Percentiles rank a stretch among this genome's conserved stretches.
Conservation (phyloP, 2,888 invertebrate species). For the Crioceris asparagi region DNA sequence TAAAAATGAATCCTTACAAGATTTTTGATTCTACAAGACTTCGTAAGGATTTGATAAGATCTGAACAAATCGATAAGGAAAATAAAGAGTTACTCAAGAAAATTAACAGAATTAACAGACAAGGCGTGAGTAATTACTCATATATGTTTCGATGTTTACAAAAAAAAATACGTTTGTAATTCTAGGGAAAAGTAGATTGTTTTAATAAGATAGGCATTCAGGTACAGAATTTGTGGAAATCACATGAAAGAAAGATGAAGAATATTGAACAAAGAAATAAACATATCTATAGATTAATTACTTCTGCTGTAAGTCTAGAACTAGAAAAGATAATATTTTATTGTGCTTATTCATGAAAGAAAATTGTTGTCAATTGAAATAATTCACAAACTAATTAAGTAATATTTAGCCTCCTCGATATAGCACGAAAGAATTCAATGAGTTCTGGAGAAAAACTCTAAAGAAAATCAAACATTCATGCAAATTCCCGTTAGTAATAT, state of each 20-base stretch:
- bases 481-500: slow-evolving; percentile 27
- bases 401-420: slow-evolving; percentile 1
- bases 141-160: too few species aligned
- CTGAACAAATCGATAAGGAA: slow-evolving; percentile 40
- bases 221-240: slow-evolving; percentile 25
- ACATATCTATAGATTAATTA: slow-evolving; percentile 19
- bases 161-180: slow-evolving; percentile 2
- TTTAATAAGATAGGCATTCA: slow-evolving; percentile 29
- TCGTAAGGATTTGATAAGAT: slow-evolving; percentile 32
- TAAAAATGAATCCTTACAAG: slow-evolving; percentile 42
- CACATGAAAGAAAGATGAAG: slow-evolving; percentile 22
- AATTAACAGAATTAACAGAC: slow-evolving; percentile 49
- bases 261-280: slow-evolving; percentile 25
- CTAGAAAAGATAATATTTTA: background rate
- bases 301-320: slow-evolving; percentile 17
- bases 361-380: too few species aligned
- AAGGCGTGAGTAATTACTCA: slow-evolving; percentile 30
- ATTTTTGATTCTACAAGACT: slow-evolving; percentile 42
- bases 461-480: slow-evolving; percentile 23
- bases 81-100: slow-evolving; percentile 49
- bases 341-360: too few species aligned
- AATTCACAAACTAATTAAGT: background rate
- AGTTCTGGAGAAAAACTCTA: slow-evolving; percentile 23
- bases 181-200: slow-evolving; percentile 27
- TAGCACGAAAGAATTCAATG: slow-evolving; percentile 15